Percentiles rank a stretch among this genome's conserved stretches.
These are phyloP conservation scores for Drosophila quinaria DNA, from an alignment of 2,888 invertebrate genomes.

Conservation along the genomic window DNA sequence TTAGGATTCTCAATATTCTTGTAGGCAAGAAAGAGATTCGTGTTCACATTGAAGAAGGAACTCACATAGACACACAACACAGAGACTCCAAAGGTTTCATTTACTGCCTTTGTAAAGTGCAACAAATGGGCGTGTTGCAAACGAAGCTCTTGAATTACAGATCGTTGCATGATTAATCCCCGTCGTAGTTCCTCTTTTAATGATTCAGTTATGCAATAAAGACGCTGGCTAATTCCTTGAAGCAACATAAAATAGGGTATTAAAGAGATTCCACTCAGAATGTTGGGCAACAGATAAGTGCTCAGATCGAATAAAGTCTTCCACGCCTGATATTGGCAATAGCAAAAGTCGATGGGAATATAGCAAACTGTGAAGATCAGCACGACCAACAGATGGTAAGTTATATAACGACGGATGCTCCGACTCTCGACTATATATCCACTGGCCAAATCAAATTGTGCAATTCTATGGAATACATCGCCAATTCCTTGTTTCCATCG, in stretches of 20 bases:
- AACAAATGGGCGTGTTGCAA: slow-evolving; percentile 40
- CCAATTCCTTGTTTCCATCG: slow-evolving; percentile 39
- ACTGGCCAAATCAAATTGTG: slow-evolving; percentile 45
- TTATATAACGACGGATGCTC: slow-evolving; percentile 24
- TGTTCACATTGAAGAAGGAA: slow-evolving; percentile 60
- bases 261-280: slow-evolving; percentile 53
- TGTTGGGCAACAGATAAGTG: slow-evolving; percentile 57
- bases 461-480: slow-evolving; percentile 26
- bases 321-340: background rate
- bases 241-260: slow-evolving; percentile 52
- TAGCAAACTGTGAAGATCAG: slow-evolving; percentile 20
- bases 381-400: slow-evolving; percentile 41
- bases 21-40: slow-evolving; percentile 56
- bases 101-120: slow-evolving; percentile 48
- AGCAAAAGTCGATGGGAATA: slow-evolving; percentile 17
- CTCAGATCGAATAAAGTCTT: slow-evolving; percentile 19
- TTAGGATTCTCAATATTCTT: slow-evolving; percentile 44
- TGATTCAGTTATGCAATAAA: slow-evolving; percentile 27
- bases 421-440: slow-evolving; percentile 32
- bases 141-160: slow-evolving; percentile 41
- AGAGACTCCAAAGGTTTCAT: slow-evolving; percentile 48
- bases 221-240: slow-evolving; percentile 43
- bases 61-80: slow-evolving; percentile 50
- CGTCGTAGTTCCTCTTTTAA: slow-evolving; percentile 36
- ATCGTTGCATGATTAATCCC: slow-evolving; percentile 10